These are phyloP conservation scores for Nasonia longicornis DNA, from an alignment of 1,140 invertebrate species.

Conservation along the genomic window DNA sequence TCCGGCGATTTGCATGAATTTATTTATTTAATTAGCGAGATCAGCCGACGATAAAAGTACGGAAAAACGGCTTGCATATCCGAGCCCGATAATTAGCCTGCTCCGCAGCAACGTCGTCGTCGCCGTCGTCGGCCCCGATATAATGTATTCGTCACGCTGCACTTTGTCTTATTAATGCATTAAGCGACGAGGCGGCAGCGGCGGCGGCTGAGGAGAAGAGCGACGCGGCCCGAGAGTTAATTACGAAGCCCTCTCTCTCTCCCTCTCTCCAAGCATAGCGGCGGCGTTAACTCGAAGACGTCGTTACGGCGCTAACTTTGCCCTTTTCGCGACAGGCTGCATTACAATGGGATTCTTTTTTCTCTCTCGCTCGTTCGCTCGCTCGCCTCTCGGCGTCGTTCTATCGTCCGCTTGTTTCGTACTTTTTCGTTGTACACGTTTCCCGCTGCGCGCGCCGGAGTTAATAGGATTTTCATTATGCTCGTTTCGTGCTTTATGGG, in stretches of 20 bases:
- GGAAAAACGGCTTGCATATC: conserved; percentile 42
- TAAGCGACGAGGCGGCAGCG: conserved; percentile 44
- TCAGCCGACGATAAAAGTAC: conserved; percentile 1
- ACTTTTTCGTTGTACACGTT: conserved; percentile 6
- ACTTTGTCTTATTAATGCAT: conserved; percentile 59
- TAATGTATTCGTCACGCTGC: conserved; percentile 58
- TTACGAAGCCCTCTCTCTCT: conserved; percentile 45
- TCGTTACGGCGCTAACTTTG: conserved; percentile 40
- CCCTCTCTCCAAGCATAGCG: neutral
- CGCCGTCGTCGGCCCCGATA: neutral
- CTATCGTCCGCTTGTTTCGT: neutral
- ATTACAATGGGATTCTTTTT: conserved; percentile 42
- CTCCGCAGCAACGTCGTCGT: conserved; percentile 21
- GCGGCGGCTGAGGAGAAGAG: conserved; percentile 12
- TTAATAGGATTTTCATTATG: conserved; percentile 47
- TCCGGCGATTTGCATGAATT: conserved; percentile 19
- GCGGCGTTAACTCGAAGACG: conserved; percentile 55
- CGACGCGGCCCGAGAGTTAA: conserved; percentile 50
- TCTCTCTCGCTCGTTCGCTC: conserved; percentile 37
- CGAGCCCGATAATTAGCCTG: conserved; percentile 54
- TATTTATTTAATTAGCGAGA: conserved; percentile 44
- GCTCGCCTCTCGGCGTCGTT: neutral
- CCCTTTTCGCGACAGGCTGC: conserved; percentile 27
- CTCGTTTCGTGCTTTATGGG: conserved; percentile 33
- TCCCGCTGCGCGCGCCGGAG: neutral